These are phyloP conservation scores for Oncorhynchus gorbuscha DNA, from an alignment of 2,113 vertebrate genomes.

Conservation along the genomic window DNA sequence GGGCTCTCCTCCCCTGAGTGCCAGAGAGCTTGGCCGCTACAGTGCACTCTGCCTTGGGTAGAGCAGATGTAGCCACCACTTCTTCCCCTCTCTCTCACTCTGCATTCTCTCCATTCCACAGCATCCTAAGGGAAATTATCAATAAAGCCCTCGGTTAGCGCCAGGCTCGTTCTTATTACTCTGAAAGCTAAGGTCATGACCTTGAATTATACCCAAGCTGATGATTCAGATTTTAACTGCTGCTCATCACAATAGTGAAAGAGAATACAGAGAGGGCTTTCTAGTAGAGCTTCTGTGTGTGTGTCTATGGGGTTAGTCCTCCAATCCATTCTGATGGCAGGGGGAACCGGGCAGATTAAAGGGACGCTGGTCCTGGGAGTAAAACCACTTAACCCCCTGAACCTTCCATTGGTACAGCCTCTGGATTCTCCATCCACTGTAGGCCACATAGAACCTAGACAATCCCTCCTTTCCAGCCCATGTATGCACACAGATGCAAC, in stretches of 20 bases:
- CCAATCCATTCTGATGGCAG: neutral
- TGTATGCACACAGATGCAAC: neutral
- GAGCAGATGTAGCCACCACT: neutral
- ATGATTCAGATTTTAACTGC: too few species aligned
- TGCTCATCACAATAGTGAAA: neutral
- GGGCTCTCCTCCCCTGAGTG: neutral
- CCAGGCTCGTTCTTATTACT: neutral
- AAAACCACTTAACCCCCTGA: constrained; percentile 36
- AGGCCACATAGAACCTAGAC: neutral
- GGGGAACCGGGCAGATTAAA: constrained; percentile 18
- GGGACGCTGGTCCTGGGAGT: constrained; percentile 5
- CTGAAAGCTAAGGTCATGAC: neutral
- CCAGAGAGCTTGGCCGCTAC: neutral
- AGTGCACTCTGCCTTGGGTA: neutral
- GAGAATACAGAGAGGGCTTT: neutral
- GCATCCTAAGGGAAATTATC: neutral
- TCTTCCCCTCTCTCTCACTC: neutral
- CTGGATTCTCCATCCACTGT: neutral
- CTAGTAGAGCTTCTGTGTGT: neutral
- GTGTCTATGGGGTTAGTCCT: neutral
- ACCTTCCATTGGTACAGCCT: neutral
- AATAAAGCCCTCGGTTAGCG: neutral
- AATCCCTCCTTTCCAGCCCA: neutral
- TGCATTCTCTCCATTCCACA: constrained; percentile 9
- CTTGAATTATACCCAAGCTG: neutral